A percentile compares a stretch with the other conserved stretches of the same genome.
phyloP scores from a whole-genome alignment of 2,888 invertebrate species.

The Andricus curvator region DNA sequence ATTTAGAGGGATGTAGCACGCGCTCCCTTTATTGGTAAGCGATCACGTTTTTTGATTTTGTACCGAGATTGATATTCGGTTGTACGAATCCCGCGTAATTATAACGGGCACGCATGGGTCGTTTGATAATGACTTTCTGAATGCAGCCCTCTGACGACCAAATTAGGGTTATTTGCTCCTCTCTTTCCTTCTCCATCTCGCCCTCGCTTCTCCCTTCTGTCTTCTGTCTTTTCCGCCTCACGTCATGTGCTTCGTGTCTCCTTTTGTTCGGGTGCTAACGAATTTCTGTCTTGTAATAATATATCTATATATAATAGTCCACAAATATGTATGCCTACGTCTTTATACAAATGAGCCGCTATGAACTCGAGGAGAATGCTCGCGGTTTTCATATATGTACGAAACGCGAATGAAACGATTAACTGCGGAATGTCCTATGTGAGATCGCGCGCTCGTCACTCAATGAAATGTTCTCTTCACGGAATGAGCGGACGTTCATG shows the following conservation, averaged over 20 bases:
- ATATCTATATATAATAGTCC: neutral
- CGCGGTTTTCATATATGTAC: conserved; percentile 42
- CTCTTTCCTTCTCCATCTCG: conserved; percentile 47
- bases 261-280: conserved; percentile 49
- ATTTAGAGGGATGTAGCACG: neutral
- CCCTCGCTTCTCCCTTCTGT: conserved; percentile 42
- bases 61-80: conserved; percentile 12
- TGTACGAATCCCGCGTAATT: conserved; percentile 68
- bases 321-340: conserved; percentile 39
- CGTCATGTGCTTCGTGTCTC: conserved; percentile 41
- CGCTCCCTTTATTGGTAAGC: neutral
- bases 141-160: conserved; percentile 69
- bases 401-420: conserved; percentile 54
- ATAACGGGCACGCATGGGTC: conserved; percentile 64
- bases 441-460: conserved; percentile 50
- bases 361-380: conserved; percentile 51
- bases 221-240: conserved; percentile 51
- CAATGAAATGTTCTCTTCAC: conserved; percentile 51
- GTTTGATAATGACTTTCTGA: conserved; percentile 74
- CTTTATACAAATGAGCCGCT: conserved; percentile 49
- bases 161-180: conserved; percentile 74
- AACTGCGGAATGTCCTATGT: conserved; percentile 55
- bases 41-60: neutral
- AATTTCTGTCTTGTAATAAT: neutral
- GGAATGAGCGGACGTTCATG: conserved; percentile 45